These are phyloP conservation scores for Hirtodrosophila cameraria DNA, from an alignment of 2,888 invertebrate genomes.

Conservation along the genomic window DNA sequence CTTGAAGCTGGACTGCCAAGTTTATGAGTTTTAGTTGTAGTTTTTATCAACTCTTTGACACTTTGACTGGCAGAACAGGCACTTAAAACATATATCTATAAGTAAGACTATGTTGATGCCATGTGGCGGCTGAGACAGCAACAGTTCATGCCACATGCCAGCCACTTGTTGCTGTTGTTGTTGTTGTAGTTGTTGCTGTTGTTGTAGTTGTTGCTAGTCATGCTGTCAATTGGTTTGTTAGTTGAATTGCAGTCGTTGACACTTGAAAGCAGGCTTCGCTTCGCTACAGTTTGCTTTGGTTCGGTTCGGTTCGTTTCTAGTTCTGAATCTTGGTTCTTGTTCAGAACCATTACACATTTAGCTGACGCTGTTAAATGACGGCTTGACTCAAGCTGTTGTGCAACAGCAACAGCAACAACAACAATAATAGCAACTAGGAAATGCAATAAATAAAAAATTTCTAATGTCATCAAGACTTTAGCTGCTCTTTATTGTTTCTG, in stretches of 20 bases:
- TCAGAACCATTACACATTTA: constrained; percentile 32
- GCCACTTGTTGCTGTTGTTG: constrained; percentile 31
- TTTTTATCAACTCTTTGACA: constrained; percentile 72
- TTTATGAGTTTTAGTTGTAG: constrained; percentile 57
- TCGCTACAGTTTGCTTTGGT: constrained; percentile 19
- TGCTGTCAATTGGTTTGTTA: constrained; percentile 73
- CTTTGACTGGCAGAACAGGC: constrained; percentile 64
- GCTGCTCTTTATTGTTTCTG: not conserved
- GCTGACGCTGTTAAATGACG: constrained; percentile 42
- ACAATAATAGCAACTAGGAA: constrained; percentile 50
- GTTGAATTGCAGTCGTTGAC: constrained; percentile 70
- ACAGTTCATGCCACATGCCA: constrained; percentile 53
- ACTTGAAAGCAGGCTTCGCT: constrained; percentile 58
- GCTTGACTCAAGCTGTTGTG: constrained; percentile 38
- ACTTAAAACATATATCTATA: constrained; percentile 71
- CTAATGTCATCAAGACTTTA: constrained; percentile 64
- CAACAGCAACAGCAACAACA: constrained; percentile 20
- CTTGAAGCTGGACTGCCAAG: constrained; percentile 17
- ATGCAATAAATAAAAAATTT: constrained; percentile 79
- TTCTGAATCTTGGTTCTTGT: constrained; percentile 28
- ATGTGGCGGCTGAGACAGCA: constrained; percentile 46
- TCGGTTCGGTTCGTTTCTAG: constrained; percentile 18
- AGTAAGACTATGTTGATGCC: constrained; percentile 44
- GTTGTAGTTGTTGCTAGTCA: constrained; percentile 38
- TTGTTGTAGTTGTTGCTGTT: constrained; percentile 12